Evolutionary conservation across 1,140 invertebrate genomes (phyloP), one percentile per base, ranked within the genome.

Genomic region (Delia radicum): DNA sequence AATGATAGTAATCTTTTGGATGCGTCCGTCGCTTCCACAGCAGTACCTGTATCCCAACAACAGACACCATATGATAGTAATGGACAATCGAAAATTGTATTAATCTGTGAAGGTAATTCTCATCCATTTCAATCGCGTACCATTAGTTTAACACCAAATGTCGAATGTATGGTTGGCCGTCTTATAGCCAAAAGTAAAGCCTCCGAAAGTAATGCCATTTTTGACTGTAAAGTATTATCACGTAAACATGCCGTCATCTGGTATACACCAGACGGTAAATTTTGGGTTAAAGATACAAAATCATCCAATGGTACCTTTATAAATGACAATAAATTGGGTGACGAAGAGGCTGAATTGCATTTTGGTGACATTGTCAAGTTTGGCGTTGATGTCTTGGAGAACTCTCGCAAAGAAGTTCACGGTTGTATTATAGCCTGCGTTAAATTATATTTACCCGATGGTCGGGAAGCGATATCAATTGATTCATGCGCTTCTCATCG

Each of bases 271-370:
- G 92, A 94, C 86, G 96, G 95, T 76, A 97, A 96, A 87, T 94
- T 94, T 85, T 93, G 91, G 82, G 88, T 92, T 65, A 90, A 91
- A 90, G 97, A 98, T 86, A 98, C 96, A 8, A 94, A 95, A 85
- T 97, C 95, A 83, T 97, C 95, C 83, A 98, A 98, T 88, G 97
- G 98, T n/a, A 99, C 98, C 0, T 99, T 99, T 89, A 93, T 99
- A 73, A 99, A 98, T 86, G 97, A 95, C 87, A 93, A 95, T 80
- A 89, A 95, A 75, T 89, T 96, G 26, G 95, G 94, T 79, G 90
- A 93, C 79, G 86, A 89, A 18, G 93, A 93, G 18, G 89, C 93
- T 76, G 95, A 99, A 87, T 91, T 99, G 37, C 97, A 91, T 86
- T 98, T 96, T 5, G 97, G 96, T 13, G 98, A 99, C 87, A 94